Base-by-base conservation (phyloP, 2,888 invertebrate species). In the Hemicrepidius hirtus region DNA sequence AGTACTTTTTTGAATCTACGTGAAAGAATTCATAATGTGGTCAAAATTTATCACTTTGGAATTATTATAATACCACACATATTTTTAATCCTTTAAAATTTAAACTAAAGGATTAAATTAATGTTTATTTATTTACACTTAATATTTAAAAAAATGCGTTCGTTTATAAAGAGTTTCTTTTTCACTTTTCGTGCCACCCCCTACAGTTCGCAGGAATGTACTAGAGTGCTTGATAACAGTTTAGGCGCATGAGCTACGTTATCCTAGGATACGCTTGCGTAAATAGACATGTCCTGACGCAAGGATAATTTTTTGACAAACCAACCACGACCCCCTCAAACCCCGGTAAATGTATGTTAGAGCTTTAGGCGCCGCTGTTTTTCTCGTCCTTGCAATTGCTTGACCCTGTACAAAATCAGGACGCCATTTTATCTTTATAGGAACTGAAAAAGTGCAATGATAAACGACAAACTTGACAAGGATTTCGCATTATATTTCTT, bases 181-280 rank as follows among this genome's bases (percentile, higher is more conserved):
- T 60, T 50, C 50, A 50, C 37, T 59, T 18, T 65, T 40, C 24
- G 64, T 57, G 40, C 18, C 32, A 72, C 60, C 49, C 35, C 49
- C 44, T 49, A 32, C 66, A 53, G 24, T 68, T 18, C 49, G 28
- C 40, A 53, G 49, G 49, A 64, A 72, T 72, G 50, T 68, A 72
- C 72, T 72, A 49, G 55, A 62, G 46, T 20, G 44, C 40, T 57
- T 68, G 68, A 64, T 68, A 72, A 72, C 68, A 72, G 37, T 49
- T 21, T 37, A 53, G 41, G 72, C 72, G 72, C 72, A 72, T 72
- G 72, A 72, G 68, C 72, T 49, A n/a, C 37, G 21, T 64, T 53
- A 69, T 64, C 55, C 63, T 55, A 46, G 75, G 75, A 75, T 73
- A 78, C 79, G 78, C 79, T 77, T 79, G 80, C 77, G 80, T 79